Base-by-base conservation (phyloP, 2,113 vertebrate genomes). In the Ranitomeya variabilis region DNA sequence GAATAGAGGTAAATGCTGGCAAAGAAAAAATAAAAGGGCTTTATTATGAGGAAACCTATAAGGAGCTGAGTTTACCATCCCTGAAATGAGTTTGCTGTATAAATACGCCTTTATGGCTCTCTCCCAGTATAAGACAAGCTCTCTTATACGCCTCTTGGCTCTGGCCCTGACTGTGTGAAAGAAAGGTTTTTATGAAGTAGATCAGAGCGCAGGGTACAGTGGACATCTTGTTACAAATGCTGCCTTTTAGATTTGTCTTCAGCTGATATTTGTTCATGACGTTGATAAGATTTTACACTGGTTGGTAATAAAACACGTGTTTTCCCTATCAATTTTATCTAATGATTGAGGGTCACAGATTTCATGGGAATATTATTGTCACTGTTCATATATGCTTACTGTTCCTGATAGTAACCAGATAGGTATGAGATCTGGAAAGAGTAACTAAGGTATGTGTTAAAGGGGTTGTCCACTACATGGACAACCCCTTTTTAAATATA, bases 21-120 rank as follows among this genome's bases (percentile, higher is more conserved):
- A 64, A 88, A 31, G 78, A 88, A 74, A 45, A 74, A 82, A 88
- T 81, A 81, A 74, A 88, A 82, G 26, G 54, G 12, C 67, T 78
- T 88, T 82, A 62, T 82, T 60, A 82, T 74, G 51, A 88, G 74
- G 86, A 82, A 88, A 82, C 67, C 66, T 88, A 88, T 88, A 88
- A 88, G 86, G 19, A 60, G 86, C 31, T 23, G 55, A 67, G 79
- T 88, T 88, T 88, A 82, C 86, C 78, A 82, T 82, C 86, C 78
- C 86, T 74, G 86, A 82, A 88, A 82, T 88, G 86, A 74, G 86
- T 74, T 82, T 88, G 79, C 66, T 88, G 26, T 88, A 88, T 74
- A 88, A 88, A 88, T 82, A 88, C 79, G 74, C 82, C 80, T 88
- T 88, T 88, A 82, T 88, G 80, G 79, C 64, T 82, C 80, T 88